Evolutionary conservation across 2,113 vertebrate species (phyloP).

Genomic region (Tenebrosternarchus preto): DNA sequence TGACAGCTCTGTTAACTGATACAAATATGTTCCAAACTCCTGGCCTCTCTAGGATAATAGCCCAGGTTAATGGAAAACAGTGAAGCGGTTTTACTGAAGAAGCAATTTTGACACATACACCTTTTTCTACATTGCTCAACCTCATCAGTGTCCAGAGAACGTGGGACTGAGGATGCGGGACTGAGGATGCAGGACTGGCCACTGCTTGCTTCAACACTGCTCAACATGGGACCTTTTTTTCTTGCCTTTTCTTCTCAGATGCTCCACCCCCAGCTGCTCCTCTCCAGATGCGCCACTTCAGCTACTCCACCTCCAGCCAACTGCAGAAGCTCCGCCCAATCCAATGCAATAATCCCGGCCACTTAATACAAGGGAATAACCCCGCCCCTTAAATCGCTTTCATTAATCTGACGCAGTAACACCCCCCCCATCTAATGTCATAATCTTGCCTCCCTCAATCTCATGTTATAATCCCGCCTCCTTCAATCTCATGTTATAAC

Average conservation of each 20-base stretch:
- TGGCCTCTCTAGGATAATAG: no score
- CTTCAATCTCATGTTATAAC: no score
- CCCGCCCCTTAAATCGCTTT: background rate
- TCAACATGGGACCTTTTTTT: constrained; percentile 17
- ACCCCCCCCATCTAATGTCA: no score
- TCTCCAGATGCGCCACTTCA: no score
- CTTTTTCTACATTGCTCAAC: constrained; percentile 30
- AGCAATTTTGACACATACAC: background rate
- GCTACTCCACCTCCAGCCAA: no score
- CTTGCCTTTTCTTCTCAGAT: constrained; percentile 11
- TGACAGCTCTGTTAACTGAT: no score
- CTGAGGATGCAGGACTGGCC: background rate
- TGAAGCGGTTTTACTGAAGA: no score
- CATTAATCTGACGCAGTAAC: no score
- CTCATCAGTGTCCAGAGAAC: constrained; percentile 25
- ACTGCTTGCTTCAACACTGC: constrained; percentile 20
- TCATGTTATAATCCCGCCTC: background rate
- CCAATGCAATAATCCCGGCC: background rate
- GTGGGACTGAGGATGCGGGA: background rate
- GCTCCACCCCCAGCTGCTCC: no score
- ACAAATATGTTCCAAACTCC: no score
- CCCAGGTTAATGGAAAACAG: no score
- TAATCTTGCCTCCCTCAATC: background rate
- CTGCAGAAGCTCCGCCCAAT: no score
- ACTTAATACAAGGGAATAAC: background rate